Evolutionary conservation across 2,888 invertebrate species (phyloP).

Genomic region (Odontocerum albicorne): DNA sequence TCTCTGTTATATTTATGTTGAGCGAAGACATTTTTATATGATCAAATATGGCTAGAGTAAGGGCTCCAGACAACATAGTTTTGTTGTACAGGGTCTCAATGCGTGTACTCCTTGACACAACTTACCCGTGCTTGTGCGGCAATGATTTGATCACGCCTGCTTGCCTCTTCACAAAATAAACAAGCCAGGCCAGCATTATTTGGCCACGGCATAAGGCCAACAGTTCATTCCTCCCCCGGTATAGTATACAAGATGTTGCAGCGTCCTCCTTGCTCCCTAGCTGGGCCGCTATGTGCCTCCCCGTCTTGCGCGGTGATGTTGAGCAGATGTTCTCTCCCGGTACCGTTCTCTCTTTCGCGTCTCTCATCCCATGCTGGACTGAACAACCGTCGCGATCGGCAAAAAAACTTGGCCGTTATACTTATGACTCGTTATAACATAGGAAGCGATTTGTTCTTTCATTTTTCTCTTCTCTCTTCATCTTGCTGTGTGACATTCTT

Average conservation of each 20-base stretch:
- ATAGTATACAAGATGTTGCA: background rate
- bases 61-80: too few relatives aligned
- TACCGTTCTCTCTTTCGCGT: constrained; percentile 3
- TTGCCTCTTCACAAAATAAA: background rate
- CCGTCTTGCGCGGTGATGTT: constrained; percentile 1
- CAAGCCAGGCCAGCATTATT: constrained; percentile 9
- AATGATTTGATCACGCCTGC: background rate
- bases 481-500: too few relatives aligned
- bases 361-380: background rate
- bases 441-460: too few relatives aligned
- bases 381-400: background rate
- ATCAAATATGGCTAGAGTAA: too few relatives aligned
- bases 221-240: constrained; percentile 21
- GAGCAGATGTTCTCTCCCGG: constrained; percentile 14
- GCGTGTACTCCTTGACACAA: too few relatives aligned
- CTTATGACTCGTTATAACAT: background rate
- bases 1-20: too few relatives aligned
- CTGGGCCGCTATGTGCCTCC: background rate
- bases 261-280: constrained; percentile 3
- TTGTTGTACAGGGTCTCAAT: too few relatives aligned
- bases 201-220: constrained; percentile 9
- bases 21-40: too few relatives aligned
- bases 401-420: constrained; percentile 6
- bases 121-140: background rate
- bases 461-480: too few relatives aligned